A percentile compares a stretch with the other conserved stretches of the same genome.
phyloP scores from a whole-genome alignment of 53 echinoderm and acorn worm species.

The Arbacia lixula region DNA sequence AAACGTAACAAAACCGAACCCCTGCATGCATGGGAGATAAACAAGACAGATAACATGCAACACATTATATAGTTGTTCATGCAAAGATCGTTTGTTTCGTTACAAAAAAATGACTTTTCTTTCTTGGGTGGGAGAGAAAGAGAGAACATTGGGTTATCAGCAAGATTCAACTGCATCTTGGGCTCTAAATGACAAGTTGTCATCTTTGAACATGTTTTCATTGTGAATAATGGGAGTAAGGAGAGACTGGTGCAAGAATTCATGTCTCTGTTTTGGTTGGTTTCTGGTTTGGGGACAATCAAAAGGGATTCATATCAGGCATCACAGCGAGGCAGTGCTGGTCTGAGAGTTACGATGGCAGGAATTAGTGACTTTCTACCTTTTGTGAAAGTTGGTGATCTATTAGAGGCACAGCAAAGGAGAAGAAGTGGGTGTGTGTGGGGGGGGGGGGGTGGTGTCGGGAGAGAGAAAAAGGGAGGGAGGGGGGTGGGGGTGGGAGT shows the following conservation, averaged over 20 bases:
- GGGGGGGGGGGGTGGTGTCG: not conserved
- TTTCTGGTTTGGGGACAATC: no score
- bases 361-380: no score
- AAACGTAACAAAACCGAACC: constrained; percentile 99
- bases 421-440: not conserved
- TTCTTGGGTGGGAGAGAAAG: constrained; percentile 47
- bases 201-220: no score
- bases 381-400: not conserved
- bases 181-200: no score
- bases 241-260: no score
- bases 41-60: constrained; percentile 96
- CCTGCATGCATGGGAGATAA: constrained; percentile 99
- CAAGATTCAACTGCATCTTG: no score
- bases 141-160: constrained; percentile 49
- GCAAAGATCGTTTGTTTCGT: constrained; percentile 57
- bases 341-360: not conserved
- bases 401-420: constrained; percentile 3
- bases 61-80: constrained; percentile 93
- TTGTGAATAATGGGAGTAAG: no score
- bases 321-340: not conserved
- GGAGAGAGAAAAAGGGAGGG: not conserved
- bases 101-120: constrained; percentile 27
- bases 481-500: not conserved
- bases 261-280: no score
- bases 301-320: constrained; percentile 3